Conservation (phyloP, 2,113 vertebrate species). For the Columba livia region DNA sequence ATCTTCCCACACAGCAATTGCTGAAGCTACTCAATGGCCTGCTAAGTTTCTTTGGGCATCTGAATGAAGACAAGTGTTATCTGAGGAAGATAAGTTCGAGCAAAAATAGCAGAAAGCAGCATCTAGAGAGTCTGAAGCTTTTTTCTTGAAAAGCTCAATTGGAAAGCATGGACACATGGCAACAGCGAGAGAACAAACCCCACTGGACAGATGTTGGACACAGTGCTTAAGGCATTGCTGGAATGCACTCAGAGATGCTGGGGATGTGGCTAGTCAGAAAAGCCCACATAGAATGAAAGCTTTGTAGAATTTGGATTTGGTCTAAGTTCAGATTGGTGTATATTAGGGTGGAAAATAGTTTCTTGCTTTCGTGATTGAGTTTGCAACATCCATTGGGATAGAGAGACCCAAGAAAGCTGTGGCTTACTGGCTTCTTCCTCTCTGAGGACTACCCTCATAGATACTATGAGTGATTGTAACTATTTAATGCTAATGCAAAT, state of each 20-base stretch:
- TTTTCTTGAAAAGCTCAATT: not conserved
- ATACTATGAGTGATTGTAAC: not conserved
- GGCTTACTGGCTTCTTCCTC: not conserved
- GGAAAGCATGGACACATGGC: not conserved
- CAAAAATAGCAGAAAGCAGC: slow-evolving; percentile 21
- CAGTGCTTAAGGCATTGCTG: not conserved
- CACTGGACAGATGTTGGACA: not conserved
- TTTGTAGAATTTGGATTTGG: not conserved
- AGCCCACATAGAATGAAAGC: not conserved
- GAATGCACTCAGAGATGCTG: not conserved
- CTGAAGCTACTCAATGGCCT: not conserved
- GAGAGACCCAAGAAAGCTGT: not conserved
- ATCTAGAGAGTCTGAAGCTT: not conserved
- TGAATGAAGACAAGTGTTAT: not conserved
- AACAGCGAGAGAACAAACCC: not conserved
- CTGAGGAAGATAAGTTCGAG: not conserved
- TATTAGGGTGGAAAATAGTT: not conserved
- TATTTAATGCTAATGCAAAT: not conserved
- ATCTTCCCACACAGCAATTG: not conserved
- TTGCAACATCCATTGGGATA: not conserved
- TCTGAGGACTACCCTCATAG: not conserved
- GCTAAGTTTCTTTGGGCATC: not conserved
- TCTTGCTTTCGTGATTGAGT: not conserved
- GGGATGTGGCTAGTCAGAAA: not conserved
- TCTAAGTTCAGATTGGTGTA: not conserved